Evolutionary conservation across 35 echinoderm and acorn worm genomes (phyloP).

Genomic region (Ophiothrix spiculata): DNA sequence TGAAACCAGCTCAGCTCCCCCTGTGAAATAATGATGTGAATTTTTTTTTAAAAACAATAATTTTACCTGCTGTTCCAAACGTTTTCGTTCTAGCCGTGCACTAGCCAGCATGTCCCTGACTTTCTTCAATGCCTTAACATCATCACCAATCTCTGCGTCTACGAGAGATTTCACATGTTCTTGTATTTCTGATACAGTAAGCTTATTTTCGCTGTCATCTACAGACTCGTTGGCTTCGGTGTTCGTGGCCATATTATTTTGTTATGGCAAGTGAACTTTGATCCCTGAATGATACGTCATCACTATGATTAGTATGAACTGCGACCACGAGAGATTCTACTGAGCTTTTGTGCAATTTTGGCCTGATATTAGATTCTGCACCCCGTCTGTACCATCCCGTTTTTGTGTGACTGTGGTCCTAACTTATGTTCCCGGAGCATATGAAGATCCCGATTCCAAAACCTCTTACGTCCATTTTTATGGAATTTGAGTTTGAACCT

Average conservation of each 20-base stretch:
- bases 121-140: slow-evolving; percentile 37
- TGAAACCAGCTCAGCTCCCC: not conserved
- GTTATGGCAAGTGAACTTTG: too few species aligned
- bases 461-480: too few species aligned
- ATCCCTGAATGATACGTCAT: too few species aligned
- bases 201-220: not conserved
- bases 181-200: not conserved
- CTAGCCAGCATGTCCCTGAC: slow-evolving; percentile 34
- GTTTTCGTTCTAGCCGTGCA: slow-evolving; percentile 35
- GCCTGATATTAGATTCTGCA: too few species aligned
- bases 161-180: not conserved
- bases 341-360: too few species aligned
- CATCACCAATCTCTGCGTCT: slow-evolving; percentile 54
- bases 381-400: too few species aligned
- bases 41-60: not conserved
- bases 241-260: not conserved
- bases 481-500: too few species aligned
- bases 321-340: too few species aligned
- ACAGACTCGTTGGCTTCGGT: not conserved
- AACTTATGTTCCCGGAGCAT: too few species aligned
- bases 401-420: too few species aligned
- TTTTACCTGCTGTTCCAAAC: slow-evolving; percentile 53
- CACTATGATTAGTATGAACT: too few species aligned
- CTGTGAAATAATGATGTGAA: not conserved
- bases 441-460: too few species aligned